Evolutionary conservation across 1,140 invertebrate species (phyloP).

Genomic region (Sycobia sp.): DNA sequence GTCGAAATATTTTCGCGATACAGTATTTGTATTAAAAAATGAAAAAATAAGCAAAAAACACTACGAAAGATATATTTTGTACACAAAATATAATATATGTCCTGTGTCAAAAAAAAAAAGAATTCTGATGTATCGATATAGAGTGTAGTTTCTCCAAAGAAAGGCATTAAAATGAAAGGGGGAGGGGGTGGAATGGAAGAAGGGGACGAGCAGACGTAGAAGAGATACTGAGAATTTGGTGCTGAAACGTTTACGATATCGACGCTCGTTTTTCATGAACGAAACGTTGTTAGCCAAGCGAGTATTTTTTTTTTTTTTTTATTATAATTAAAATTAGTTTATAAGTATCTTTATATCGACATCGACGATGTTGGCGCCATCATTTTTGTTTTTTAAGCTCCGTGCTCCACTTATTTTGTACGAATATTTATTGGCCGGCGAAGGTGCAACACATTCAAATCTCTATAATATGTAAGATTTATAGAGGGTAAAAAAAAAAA

Average conservation of each 20-base stretch:
- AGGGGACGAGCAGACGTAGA: too few relatives aligned
- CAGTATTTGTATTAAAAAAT: conserved; percentile 19
- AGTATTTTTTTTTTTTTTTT: conserved; percentile 29
- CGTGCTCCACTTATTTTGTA: conserved; percentile 30
- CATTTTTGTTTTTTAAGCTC: conserved; percentile 27
- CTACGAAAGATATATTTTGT: too few relatives aligned
- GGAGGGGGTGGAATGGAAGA: too few relatives aligned
- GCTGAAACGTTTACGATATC: conserved; percentile 1
- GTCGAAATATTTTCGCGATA: conserved; percentile 18
- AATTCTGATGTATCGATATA: too few relatives aligned
- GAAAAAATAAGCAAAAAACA: background rate
- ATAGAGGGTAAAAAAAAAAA: too few relatives aligned
- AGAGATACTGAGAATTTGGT: conserved; percentile 6
- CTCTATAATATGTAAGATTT: conserved; percentile 26
- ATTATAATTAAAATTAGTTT: conserved; percentile 6
- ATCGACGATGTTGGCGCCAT: conserved; percentile 36
- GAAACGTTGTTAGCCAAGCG: too few relatives aligned
- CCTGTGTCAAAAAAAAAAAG: too few relatives aligned
- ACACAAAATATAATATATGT: too few relatives aligned
- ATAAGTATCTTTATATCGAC: conserved; percentile 30
- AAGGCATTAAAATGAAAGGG: conserved; percentile 35
- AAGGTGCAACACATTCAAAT: conserved; percentile 35
- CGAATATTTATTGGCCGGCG: conserved; percentile 35
- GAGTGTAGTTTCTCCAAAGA: conserved; percentile 30
- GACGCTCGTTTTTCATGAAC: conserved; percentile 6